Base-by-base conservation (phyloP, 2,113 vertebrate species). In the Lethenteron reissneri region DNA sequence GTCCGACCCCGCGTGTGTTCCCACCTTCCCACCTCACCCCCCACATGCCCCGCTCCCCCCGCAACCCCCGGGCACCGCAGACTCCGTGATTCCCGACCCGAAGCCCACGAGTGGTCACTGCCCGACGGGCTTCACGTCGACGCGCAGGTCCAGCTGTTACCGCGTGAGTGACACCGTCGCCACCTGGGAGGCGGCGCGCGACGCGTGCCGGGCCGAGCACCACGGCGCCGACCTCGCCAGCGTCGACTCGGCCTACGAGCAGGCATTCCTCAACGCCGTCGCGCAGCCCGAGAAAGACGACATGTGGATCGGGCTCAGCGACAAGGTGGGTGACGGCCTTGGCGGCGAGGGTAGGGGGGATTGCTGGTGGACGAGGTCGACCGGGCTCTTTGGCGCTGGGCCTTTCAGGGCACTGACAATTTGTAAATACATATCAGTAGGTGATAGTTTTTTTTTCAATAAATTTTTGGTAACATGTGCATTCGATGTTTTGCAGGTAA, bases 201-300 rank as follows among this genome's bases (percentile, higher is more conserved):
- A 7, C 1, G 73, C 77, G 57, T 85, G 83, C 13, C 5, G 25
- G 68, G 41, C 5, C 41, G 1, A 4, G 41, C 7, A 73, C 62
- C 72, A 81, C 12, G 78, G 76, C 6, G 82, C 76, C 2, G 75
- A 83, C 78, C 76, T 85, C 79, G 81, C 79, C 71, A 85, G 84
- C 73, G 74, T 84, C 3, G 84, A 85, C 76, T 79, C 79, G 78
- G 83, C 82, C 78, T 84, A 85, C 58, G 83, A 85, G 73, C 84
- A 85, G 77, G 81, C 81, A 71, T 85, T 84, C 58, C 74, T 85
- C 2, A 77, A 82, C 1, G 80, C 78, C 12, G 82, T 71, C 3
- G 75, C 84, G 3, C 78, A 83, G 72, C 78, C 11, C 81, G 74
- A 76, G 79, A 56, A 75, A 15, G 58, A 71, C 0, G 82, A 85